These are phyloP conservation scores for Gobio occitaniae DNA, from an alignment of 2,797 vertebrate species.

Conservation along the genomic window DNA sequence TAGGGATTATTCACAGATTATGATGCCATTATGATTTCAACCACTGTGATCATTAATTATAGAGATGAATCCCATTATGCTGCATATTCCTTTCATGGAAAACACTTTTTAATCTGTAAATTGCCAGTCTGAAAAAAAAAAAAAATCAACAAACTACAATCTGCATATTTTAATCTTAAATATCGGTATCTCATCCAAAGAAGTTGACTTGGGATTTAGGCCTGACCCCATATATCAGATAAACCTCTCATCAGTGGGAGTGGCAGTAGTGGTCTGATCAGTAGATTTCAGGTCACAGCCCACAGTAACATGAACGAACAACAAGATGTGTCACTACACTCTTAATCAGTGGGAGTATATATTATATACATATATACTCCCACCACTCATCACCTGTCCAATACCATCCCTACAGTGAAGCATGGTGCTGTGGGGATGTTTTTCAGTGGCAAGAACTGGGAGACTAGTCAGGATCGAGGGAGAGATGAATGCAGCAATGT, in stretches of 20 bases:
- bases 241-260: slow-evolving; percentile 29
- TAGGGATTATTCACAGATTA: slow-evolving; percentile 33
- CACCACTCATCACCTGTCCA: too few relatives aligned
- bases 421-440: too few relatives aligned
- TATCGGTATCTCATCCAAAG: neutral
- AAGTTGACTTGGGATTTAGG: slow-evolving; percentile 11
- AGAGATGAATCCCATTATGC: neutral
- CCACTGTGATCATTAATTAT: neutral
- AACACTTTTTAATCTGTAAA: neutral
- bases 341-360: too few relatives aligned
- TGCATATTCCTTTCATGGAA: neutral
- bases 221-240: slow-evolving; percentile 15
- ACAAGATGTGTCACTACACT: too few relatives aligned
- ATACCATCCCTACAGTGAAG: too few relatives aligned
- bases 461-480: too few relatives aligned
- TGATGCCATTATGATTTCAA: slow-evolving; percentile 13
- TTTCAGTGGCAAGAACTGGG: too few relatives aligned
- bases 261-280: too few relatives aligned
- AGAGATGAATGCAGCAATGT: too few relatives aligned
- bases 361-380: too few relatives aligned
- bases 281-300: too few relatives aligned
- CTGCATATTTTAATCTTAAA: slow-evolving; percentile 20
- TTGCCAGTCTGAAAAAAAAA: neutral
- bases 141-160: neutral
- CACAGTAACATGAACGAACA: too few relatives aligned